Base-by-base conservation (phyloP, 2,113 vertebrate species). In the Erinaceus europaeus region DNA sequence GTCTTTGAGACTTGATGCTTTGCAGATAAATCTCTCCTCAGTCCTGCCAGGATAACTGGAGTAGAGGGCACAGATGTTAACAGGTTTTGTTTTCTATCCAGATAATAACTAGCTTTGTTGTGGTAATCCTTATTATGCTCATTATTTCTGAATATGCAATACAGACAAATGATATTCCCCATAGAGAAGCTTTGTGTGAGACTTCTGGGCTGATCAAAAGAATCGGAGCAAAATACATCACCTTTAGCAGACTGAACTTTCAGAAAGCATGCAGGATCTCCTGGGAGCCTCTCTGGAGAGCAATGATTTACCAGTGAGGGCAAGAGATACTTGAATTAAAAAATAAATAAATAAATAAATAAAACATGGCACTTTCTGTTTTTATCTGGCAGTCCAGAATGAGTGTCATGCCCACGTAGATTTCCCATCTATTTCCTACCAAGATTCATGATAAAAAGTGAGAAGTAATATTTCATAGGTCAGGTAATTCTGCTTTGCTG, bases 341-440 rank as follows among this genome's bases (percentile, higher is more conserved):
- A n/a, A n/a, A n/a, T n/a, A n/a, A n/a, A n/a, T n/a, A n/a, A n/a
- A n/a, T n/a, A n/a, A n/a, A n/a, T n/a, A n/a, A n/a, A 78, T 12
- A 50, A 36, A n/a, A 15, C 46, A 7, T n/a, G 34, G 15, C 38
- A 10, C 21, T 7, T 6, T 40, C 74, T 78, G 23, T 29, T 91
- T 68, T 38, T 6, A 68, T 72, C 34, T 46, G 77, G 4, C 20
- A 91, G 25, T 82, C 42, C 42, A n/a, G n/a, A n/a, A n/a, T n/a
- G n/a, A n/a, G n/a, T 72, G n/a, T 34, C 55, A 32, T 38, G 48
- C 23, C 44, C 65, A 67, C 50, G 53, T 84, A 88, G 57, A 80
- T 88, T 93, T 94, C 72, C 76, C 44, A 34, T 85, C 5, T 34
- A 18, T 95, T 96, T 94, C 84, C 42, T 93, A 95, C 88, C 42